phyloP scores from a whole-genome alignment of 2,797 vertebrate genomes.

The Harpagifer antarcticus region DNA sequence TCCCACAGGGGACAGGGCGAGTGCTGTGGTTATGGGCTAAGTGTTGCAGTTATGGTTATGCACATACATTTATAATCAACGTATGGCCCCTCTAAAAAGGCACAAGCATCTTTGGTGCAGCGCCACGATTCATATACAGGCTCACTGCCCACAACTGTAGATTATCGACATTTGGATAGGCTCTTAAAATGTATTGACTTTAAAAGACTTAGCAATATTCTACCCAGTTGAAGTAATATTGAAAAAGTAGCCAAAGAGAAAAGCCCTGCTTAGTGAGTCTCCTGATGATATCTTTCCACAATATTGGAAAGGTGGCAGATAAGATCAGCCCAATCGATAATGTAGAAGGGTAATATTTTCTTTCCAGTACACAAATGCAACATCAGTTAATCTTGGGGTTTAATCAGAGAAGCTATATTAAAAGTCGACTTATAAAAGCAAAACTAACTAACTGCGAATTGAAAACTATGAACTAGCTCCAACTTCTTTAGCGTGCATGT shows the following conservation, averaged over 20 bases:
- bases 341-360: constrained; percentile 52
- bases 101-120: neutral
- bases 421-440: constrained; percentile 43
- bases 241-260: constrained; percentile 38
- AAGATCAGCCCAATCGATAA: constrained; percentile 69
- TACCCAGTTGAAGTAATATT: constrained; percentile 33
- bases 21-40: constrained; percentile 42
- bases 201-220: constrained; percentile 52
- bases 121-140: constrained; percentile 8
- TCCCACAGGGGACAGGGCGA: constrained; percentile 38
- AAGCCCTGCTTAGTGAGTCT: constrained; percentile 7
- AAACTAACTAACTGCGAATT: constrained; percentile 18
- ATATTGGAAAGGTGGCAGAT: constrained; percentile 70
- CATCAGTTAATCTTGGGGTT: constrained; percentile 40
- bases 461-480: neutral
- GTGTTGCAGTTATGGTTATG: constrained; percentile 39
- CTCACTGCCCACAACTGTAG: neutral
- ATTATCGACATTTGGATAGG: constrained; percentile 30
- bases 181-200: constrained; percentile 38
- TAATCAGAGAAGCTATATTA: constrained; percentile 53
- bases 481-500: neutral
- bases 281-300: constrained; percentile 58
- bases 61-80: constrained; percentile 45
- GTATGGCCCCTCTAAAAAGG: neutral
- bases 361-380: constrained; percentile 30